phyloP scores from a whole-genome alignment of 2,888 invertebrate genomes.

The Fragum fragum region DNA sequence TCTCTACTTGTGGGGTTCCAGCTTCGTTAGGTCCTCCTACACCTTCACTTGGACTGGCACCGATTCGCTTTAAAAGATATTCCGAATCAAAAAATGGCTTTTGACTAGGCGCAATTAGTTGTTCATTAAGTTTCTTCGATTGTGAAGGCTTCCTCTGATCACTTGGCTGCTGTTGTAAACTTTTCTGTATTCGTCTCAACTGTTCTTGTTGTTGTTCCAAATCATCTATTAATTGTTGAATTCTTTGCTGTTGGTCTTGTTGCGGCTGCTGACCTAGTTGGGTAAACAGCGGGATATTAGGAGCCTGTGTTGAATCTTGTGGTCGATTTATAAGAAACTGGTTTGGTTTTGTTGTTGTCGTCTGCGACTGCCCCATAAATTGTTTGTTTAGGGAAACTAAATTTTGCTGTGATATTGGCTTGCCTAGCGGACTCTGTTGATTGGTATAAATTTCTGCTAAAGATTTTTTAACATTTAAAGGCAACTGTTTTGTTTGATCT shows the following conservation, averaged over 20 bases:
- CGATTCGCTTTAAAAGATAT: background rate
- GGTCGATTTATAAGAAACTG: background rate
- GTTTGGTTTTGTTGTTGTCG: background rate
- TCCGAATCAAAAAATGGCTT: slow-evolving; percentile 12
- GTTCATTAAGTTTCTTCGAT: too few species aligned
- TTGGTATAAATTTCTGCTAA: too few species aligned
- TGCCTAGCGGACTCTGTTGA: too few species aligned
- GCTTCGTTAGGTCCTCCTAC: too few species aligned
- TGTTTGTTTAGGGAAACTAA: background rate
- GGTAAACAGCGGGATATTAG: background rate
- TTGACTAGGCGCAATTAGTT: background rate
- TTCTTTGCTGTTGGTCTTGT: slow-evolving; percentile 26
- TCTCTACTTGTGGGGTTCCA: too few species aligned
- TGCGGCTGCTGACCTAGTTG: background rate
- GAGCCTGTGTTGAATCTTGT: slow-evolving; percentile 1
- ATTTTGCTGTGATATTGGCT: background rate
- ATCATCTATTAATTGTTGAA: background rate
- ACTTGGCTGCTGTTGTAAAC: background rate
- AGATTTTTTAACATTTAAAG: too few species aligned
- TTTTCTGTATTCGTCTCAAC: background rate
- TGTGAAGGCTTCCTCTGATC: background rate
- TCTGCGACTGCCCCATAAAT: background rate
- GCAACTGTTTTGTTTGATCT: too few species aligned
- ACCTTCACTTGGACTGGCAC: background rate
- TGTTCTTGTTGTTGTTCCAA: slow-evolving; percentile 13